A percentile compares a stretch with the other conserved stretches of the same genome.
Evolutionary conservation across 2,888 invertebrate species (phyloP).

Genomic region (Anticlea derivata): DNA sequence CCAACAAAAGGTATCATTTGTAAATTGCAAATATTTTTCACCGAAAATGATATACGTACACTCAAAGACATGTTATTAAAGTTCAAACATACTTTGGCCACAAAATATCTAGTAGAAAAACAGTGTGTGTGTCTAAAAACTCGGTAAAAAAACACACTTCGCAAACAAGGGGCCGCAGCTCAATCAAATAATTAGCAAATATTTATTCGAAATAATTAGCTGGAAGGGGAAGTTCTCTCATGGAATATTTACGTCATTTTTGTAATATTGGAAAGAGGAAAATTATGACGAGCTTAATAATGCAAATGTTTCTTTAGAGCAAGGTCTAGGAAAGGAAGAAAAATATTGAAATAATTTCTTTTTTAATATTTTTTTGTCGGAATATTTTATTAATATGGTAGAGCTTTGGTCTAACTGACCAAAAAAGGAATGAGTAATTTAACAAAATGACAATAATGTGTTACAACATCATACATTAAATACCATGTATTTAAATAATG

Average conservation of each 20-base stretch:
- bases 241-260: slow-evolving; percentile 35
- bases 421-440: too few relatives aligned
- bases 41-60: too few relatives aligned
- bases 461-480: too few relatives aligned
- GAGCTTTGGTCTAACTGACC: too few relatives aligned
- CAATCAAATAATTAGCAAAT: slow-evolving; percentile 69
- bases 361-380: background rate
- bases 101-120: background rate
- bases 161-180: slow-evolving; percentile 34
- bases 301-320: slow-evolving; percentile 9
- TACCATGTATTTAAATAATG: too few relatives aligned
- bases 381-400: too few relatives aligned
- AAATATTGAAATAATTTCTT: background rate
- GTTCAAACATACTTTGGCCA: background rate
- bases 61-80: too few relatives aligned
- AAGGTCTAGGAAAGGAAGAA: background rate
- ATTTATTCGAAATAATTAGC: slow-evolving; percentile 61
- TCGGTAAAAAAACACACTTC: slow-evolving; percentile 16
- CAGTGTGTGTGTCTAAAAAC: slow-evolving; percentile 6
- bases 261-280: slow-evolving; percentile 19
- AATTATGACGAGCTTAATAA: slow-evolving; percentile 24
- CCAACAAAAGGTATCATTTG: too few relatives aligned
- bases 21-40: too few relatives aligned
- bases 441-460: too few relatives aligned
- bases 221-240: slow-evolving; percentile 41